These are phyloP conservation scores for Calypte anna DNA, from an alignment of 2,113 vertebrate species.

Conservation along the genomic window DNA sequence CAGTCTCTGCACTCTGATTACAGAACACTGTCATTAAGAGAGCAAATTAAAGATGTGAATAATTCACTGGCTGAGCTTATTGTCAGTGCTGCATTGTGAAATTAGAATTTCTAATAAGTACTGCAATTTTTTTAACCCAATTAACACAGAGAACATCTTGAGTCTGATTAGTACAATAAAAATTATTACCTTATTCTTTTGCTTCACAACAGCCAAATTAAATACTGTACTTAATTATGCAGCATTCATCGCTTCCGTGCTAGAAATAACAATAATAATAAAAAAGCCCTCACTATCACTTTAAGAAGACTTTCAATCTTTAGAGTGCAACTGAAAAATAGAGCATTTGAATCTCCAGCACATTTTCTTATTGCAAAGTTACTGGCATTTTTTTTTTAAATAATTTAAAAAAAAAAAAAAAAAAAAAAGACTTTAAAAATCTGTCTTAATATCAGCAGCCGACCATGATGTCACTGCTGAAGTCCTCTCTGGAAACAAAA, in stretches of 20 bases:
- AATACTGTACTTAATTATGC: slow-evolving; percentile 88
- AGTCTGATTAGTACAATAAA: slow-evolving; percentile 90
- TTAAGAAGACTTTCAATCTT: slow-evolving; percentile 80
- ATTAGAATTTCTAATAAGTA: slow-evolving; percentile 92
- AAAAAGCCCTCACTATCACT: slow-evolving; percentile 46
- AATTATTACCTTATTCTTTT: slow-evolving; percentile 89
- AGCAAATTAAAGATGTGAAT: slow-evolving; percentile 93
- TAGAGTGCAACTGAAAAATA: slow-evolving; percentile 72
- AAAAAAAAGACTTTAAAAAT: slow-evolving; percentile 50
- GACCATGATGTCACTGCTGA: slow-evolving; percentile 67
- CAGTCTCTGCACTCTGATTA: slow-evolving; percentile 89
- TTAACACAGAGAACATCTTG: slow-evolving; percentile 89
- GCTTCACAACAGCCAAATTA: slow-evolving; percentile 87
- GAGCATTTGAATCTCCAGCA: slow-evolving; percentile 65
- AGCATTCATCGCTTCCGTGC: slow-evolving; percentile 79
- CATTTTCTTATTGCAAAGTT: slow-evolving; percentile 74
- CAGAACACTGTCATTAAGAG: slow-evolving; percentile 90
- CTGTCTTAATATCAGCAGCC: slow-evolving; percentile 58
- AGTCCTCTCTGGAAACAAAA: slow-evolving; percentile 69
- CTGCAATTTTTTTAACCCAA: slow-evolving; percentile 91
- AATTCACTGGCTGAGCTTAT: slow-evolving; percentile 89
- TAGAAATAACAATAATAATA: slow-evolving; percentile 69
- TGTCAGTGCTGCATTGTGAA: slow-evolving; percentile 88
- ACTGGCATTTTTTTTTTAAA: background rate
- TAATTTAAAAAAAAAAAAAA: background rate